Conservation (phyloP, 2,888 invertebrate species). For the Pharmacophagus antenor region DNA sequence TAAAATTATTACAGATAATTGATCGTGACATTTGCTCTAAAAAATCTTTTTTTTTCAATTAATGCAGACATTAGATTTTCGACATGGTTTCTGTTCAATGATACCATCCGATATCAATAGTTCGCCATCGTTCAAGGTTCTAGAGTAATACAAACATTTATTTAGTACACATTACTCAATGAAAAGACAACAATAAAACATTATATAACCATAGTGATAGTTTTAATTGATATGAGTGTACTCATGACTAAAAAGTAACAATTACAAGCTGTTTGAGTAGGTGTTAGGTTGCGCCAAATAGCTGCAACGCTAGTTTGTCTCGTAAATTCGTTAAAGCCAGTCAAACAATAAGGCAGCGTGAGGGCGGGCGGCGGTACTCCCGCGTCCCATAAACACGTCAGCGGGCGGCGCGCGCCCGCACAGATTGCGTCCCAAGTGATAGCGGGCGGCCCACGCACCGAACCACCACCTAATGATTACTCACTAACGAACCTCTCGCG, state of each 20-base stretch:
- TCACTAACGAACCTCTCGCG: slow-evolving; percentile 43
- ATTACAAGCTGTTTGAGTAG: slow-evolving; percentile 32
- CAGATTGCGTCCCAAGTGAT: slow-evolving; percentile 65
- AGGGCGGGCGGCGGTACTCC: slow-evolving; percentile 64
- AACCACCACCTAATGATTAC: slow-evolving; percentile 42
- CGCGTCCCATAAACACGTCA: slow-evolving; percentile 72
- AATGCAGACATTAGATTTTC: too few species aligned
- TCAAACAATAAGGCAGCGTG: slow-evolving; percentile 72
- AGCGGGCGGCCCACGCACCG: slow-evolving; percentile 55
- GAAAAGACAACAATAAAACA: neutral
- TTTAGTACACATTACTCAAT: neutral
- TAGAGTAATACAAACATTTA: too few species aligned
- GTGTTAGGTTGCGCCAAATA: slow-evolving; percentile 38
- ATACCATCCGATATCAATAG: too few species aligned
- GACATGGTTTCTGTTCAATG: too few species aligned
- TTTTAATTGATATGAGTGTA: slow-evolving; percentile 1
- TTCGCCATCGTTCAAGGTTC: too few species aligned
- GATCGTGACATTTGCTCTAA: neutral
- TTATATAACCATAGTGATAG: neutral
- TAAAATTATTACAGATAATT: slow-evolving; percentile 4
- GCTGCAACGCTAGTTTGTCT: slow-evolving; percentile 48
- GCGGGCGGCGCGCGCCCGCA: slow-evolving; percentile 60
- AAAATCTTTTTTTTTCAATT: neutral
- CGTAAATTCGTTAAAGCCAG: slow-evolving; percentile 65
- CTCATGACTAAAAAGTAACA: slow-evolving; percentile 19